Conservation (phyloP, 2,113 vertebrate genomes). For the Mastomys natalensis region DNA sequence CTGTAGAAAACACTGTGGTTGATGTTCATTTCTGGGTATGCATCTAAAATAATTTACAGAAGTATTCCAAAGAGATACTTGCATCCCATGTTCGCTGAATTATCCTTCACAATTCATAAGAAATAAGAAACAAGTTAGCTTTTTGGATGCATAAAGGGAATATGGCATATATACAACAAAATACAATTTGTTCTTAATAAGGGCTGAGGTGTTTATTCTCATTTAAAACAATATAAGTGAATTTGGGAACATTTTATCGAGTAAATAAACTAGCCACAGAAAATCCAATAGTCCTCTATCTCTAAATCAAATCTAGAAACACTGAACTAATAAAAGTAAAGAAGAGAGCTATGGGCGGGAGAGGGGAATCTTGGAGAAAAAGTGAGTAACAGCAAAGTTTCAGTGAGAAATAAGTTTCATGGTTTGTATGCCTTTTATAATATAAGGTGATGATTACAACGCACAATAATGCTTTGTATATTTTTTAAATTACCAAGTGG, state of each 20-base stretch:
- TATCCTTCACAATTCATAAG: not conserved
- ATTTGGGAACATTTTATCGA: not conserved
- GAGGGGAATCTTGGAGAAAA: fast-evolving
- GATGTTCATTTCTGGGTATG: not conserved
- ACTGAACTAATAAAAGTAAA: not conserved
- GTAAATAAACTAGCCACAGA: not conserved
- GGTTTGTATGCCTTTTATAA: not conserved
- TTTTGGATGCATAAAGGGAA: not conserved
- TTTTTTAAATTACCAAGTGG: not conserved
- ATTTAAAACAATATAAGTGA: not conserved
- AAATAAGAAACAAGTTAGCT: not conserved
- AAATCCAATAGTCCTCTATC: not conserved
- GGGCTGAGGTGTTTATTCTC: not conserved
- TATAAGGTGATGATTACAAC: not conserved
- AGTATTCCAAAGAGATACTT: not conserved
- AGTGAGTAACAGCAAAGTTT: not conserved
- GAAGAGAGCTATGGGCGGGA: too few relatives aligned
- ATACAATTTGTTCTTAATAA: not conserved
- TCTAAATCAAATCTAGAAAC: not conserved
- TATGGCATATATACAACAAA: not conserved
- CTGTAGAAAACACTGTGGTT: not conserved
- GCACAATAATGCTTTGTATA: not conserved
- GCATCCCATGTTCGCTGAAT: not conserved
- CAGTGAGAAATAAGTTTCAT: not conserved
- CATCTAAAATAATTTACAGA: not conserved